Conservation (phyloP, 2,113 vertebrate genomes). For the Polypterus bichir region DNA sequence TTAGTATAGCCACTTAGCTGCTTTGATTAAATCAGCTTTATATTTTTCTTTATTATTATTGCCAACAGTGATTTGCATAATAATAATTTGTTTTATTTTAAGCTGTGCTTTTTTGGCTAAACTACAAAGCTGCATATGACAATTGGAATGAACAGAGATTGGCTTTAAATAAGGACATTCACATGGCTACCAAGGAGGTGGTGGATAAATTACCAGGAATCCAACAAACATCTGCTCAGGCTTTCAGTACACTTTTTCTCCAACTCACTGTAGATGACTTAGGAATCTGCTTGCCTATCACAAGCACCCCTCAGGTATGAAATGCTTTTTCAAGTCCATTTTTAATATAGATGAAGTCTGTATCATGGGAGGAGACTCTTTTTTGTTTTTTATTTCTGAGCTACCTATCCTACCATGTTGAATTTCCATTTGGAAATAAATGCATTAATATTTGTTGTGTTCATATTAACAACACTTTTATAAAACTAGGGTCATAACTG, state of each 20-base stretch:
- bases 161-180: conserved; percentile 92
- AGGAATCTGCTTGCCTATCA: conserved; percentile 93
- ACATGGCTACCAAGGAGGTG: conserved; percentile 94
- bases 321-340: neutral
- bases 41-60: too few species aligned
- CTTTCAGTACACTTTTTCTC: conserved; percentile 92
- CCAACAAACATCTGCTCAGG: conserved; percentile 90
- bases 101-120: conserved; percentile 97
- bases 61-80: too few species aligned
- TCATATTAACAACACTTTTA: too few species aligned
- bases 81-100: conserved; percentile 17
- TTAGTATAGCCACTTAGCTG: too few species aligned
- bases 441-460: too few species aligned
- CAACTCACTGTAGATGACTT: conserved; percentile 93
- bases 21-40: too few species aligned
- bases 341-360: too few species aligned
- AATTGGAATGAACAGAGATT: conserved; percentile 96
- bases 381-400: too few species aligned
- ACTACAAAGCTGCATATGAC: conserved; percentile 95
- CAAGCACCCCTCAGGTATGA: conserved; percentile 72
- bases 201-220: conserved; percentile 95
- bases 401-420: too few species aligned
- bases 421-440: too few species aligned
- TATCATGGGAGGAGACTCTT: too few species aligned
- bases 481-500: too few species aligned